These are phyloP conservation scores for Lordiphosa stackelbergi DNA, from an alignment of 1,140 invertebrate species.

Conservation along the genomic window DNA sequence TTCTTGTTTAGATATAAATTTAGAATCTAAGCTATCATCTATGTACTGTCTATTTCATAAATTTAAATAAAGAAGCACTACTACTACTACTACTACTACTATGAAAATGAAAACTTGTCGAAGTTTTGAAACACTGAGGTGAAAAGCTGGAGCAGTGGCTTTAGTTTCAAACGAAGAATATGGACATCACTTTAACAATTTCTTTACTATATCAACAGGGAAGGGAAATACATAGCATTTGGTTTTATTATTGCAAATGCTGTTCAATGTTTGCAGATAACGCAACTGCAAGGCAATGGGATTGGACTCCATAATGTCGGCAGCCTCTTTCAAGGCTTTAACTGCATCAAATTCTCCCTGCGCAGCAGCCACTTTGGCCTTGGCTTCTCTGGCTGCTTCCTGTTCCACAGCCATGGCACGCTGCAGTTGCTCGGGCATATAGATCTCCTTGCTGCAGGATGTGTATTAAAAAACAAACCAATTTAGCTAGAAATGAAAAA, in stretches of 20 bases:
- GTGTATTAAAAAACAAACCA: background rate
- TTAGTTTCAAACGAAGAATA: background rate
- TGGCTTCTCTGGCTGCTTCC: slow-evolving; percentile 85
- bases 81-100: too few relatives aligned
- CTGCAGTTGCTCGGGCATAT: slow-evolving; percentile 89
- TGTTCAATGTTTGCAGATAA: slow-evolving; percentile 84
- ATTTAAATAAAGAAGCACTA: too few relatives aligned
- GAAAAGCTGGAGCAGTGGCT: background rate
- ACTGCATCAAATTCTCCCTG: slow-evolving; percentile 92
- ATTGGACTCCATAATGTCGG: slow-evolving; percentile 90
- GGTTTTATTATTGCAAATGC: slow-evolving; percentile 81
- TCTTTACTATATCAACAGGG: slow-evolving; percentile 46
- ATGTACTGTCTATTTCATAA: too few relatives aligned
- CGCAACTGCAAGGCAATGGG: slow-evolving; percentile 84
- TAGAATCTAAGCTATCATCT: too few relatives aligned
- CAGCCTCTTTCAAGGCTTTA: slow-evolving; percentile 90
- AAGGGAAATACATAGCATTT: slow-evolving; percentile 51
- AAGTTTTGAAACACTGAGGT: too few relatives aligned
- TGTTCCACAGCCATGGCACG: slow-evolving; percentile 92
- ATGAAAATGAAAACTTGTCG: too few relatives aligned
- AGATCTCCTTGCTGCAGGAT: slow-evolving; percentile 88
- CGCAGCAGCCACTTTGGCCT: slow-evolving; percentile 87
- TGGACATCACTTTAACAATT: slow-evolving; percentile 29
- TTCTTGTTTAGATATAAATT: too few relatives aligned
- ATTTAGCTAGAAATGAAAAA: slow-evolving; percentile 3